Conservation (phyloP, 2,888 invertebrate species). For the Polietes domitor region DNA sequence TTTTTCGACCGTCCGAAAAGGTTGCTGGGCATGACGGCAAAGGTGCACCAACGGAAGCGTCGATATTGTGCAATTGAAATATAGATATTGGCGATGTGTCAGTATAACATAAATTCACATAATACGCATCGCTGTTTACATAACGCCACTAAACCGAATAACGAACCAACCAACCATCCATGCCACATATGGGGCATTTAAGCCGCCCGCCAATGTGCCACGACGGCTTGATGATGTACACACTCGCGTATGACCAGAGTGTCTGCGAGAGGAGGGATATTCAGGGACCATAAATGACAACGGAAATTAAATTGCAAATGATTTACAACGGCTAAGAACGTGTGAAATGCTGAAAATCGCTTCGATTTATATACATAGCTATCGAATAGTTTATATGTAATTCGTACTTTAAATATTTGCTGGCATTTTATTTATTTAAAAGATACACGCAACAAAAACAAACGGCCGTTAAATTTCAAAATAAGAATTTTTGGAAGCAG, state of each 20-base stretch:
- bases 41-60: background rate
- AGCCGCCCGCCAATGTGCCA: slow-evolving; percentile 2
- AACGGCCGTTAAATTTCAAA: no score
- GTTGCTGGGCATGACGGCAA: background rate
- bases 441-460: background rate
- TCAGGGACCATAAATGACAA: slow-evolving; percentile 44
- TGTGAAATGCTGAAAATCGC: slow-evolving; percentile 33
- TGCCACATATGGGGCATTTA: slow-evolving; percentile 35
- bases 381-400: slow-evolving; percentile 18
- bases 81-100: slow-evolving; percentile 46
- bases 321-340: slow-evolving; percentile 35
- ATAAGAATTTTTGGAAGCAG: no score
- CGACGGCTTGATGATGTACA: background rate
- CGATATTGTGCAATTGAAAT: slow-evolving; percentile 47
- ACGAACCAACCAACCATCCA: slow-evolving; percentile 19
- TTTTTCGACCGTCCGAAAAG: no score
- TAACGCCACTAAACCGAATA: slow-evolving; percentile 30
- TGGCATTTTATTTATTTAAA: slow-evolving; percentile 37
- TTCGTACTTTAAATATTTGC: slow-evolving; percentile 23
- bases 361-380: background rate
- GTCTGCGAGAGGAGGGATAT: background rate
- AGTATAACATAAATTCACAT: slow-evolving; percentile 54
- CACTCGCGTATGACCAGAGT: background rate
- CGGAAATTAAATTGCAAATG: slow-evolving; percentile 56
- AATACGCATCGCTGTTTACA: slow-evolving; percentile 37